Evolutionary conservation across 2,113 vertebrate genomes (phyloP).

Genomic region (Geothlypis trichas): DNA sequence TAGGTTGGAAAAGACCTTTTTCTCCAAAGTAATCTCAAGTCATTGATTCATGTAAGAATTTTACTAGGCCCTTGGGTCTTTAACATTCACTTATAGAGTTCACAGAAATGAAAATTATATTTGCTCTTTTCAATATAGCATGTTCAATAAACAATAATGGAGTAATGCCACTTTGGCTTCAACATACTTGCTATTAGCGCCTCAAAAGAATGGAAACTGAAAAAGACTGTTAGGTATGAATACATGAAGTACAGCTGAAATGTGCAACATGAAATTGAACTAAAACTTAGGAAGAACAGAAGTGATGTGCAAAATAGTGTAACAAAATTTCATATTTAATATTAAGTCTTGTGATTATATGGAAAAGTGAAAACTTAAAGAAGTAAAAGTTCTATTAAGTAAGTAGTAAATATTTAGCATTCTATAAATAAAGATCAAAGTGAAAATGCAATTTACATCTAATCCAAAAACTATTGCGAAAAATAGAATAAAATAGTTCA

Average conservation of each 20-base stretch:
- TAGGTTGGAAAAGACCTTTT: not conserved
- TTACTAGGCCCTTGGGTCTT: not conserved
- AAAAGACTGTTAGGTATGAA: not conserved
- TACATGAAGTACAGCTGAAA: not conserved
- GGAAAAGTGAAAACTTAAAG: not conserved
- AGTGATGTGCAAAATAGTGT: not conserved
- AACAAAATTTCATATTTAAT: not conserved
- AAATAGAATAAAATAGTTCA: not conserved
- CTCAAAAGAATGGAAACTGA: not conserved
- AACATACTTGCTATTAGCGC: not conserved
- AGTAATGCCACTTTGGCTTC: not conserved
- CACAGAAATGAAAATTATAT: not conserved
- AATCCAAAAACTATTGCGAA: not conserved
- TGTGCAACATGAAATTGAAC: not conserved
- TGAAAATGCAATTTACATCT: not conserved
- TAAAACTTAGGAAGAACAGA: not conserved
- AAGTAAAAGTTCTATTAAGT: not conserved
- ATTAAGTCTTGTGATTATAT: not conserved
- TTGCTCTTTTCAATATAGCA: not conserved
- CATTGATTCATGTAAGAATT: not conserved
- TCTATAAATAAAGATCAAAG: not conserved
- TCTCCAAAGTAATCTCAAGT: not conserved
- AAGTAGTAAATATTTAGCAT: not conserved
- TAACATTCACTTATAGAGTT: not conserved
- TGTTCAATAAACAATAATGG: not conserved